These are phyloP conservation scores for Coptodon bakossiorum DNA, from an alignment of 2,113 vertebrate genomes.

Conservation along the genomic window DNA sequence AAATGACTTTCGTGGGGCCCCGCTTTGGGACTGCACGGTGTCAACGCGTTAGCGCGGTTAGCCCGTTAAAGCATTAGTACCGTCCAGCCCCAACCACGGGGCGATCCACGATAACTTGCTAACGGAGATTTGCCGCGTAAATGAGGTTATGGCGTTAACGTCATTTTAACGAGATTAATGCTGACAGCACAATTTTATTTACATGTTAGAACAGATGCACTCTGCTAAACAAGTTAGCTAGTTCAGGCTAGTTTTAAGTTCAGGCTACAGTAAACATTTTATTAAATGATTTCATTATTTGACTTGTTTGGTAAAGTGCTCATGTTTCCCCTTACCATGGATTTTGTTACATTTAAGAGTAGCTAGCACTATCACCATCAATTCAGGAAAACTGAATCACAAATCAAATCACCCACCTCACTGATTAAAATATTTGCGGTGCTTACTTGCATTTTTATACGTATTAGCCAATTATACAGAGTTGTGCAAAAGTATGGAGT, in stretches of 20 bases:
- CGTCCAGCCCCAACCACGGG: neutral
- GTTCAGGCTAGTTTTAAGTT: neutral
- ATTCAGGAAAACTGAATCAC: neutral
- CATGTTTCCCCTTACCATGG: neutral
- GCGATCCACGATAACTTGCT: neutral
- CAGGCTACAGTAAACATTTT: neutral
- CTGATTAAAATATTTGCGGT: neutral
- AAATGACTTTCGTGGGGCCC: neutral
- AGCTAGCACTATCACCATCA: neutral
- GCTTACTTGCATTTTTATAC: neutral
- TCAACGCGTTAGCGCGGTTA: neutral
- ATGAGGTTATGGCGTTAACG: neutral
- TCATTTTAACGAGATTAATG: rapidly evolving
- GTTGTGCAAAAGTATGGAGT: neutral
- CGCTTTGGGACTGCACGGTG: rapidly evolving
- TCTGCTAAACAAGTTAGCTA: neutral
- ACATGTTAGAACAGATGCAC: neutral
- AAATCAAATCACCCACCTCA: neutral
- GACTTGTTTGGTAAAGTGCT: neutral
- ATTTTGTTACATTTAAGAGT: neutral
- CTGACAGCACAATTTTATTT: neutral
- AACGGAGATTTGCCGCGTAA: neutral
- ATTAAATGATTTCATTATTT: neutral
- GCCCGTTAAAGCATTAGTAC: neutral
- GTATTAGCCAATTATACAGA: neutral